A percentile compares a stretch with the other conserved stretches of the same genome.
These are phyloP conservation scores for Ricordea florida DNA, from an alignment of 92 coral and sea anemone species.

Conservation along the genomic window DNA sequence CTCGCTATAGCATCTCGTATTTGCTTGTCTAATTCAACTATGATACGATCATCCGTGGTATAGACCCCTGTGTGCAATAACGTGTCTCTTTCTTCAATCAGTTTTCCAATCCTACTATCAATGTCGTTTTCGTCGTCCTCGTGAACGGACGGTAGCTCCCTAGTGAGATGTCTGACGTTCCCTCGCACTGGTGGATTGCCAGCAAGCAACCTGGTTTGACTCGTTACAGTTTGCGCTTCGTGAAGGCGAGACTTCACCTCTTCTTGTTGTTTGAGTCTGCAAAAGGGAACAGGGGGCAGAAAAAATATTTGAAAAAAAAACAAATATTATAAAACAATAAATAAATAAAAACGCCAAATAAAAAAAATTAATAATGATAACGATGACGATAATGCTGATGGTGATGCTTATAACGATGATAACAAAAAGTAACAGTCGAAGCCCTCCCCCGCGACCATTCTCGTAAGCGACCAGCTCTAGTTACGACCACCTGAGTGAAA, in stretches of 20 bases:
- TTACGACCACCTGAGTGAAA: too few relatives aligned
- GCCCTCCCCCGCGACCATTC: too few relatives aligned
- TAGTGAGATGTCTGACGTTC: slow-evolving; percentile 6
- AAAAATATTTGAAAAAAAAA: too few relatives aligned
- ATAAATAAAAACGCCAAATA: too few relatives aligned
- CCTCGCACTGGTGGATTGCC: slow-evolving; percentile 30
- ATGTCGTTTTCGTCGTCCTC: slow-evolving; percentile 77
- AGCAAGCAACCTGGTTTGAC: background rate
- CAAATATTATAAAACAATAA: too few relatives aligned
- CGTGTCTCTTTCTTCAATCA: slow-evolving; percentile 96
- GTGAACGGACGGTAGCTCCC: slow-evolving; percentile 40
- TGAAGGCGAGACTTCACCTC: slow-evolving; percentile 52
- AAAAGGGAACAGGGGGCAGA: background rate
- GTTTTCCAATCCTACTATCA: slow-evolving; percentile 85
- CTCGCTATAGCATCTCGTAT: slow-evolving; percentile 95
- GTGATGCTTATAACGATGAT: too few relatives aligned
- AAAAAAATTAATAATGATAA: too few relatives aligned
- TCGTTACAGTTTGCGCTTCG: slow-evolving; percentile 25
- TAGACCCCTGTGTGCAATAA: slow-evolving; percentile 93
- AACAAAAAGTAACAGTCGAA: too few relatives aligned
- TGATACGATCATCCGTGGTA: slow-evolving; percentile 93
- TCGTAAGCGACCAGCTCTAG: too few relatives aligned
- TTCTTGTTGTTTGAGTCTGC: slow-evolving; percentile 80
- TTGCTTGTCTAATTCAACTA: slow-evolving; percentile 92
- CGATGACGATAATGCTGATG: too few relatives aligned